phyloP scores from a whole-genome alignment of 37 sponge, comb jelly and placozoan genomes.

The Mnemiopsis leidyi region DNA sequence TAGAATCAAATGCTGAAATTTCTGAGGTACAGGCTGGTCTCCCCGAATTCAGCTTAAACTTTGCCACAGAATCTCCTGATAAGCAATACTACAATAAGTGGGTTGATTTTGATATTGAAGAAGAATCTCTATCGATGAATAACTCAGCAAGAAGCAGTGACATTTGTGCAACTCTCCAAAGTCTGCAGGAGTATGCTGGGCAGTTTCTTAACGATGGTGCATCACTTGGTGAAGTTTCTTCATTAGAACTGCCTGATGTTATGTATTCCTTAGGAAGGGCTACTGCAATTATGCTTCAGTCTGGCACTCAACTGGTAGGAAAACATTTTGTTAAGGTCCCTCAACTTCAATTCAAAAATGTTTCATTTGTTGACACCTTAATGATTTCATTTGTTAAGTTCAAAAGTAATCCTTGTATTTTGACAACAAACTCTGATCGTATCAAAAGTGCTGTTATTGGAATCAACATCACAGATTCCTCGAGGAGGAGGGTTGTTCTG shows the following conservation, averaged over 20 bases:
- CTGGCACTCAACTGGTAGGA: neutral
- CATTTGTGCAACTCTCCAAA: neutral
- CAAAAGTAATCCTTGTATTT: neutral
- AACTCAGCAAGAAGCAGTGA: neutral
- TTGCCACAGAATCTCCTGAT: conserved; percentile 6
- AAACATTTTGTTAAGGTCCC: neutral
- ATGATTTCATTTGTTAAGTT: neutral
- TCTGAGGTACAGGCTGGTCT: neutral
- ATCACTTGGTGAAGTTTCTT: conserved; percentile 12
- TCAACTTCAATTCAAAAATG: neutral
- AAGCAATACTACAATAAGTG: neutral
- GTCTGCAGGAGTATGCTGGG: neutral
- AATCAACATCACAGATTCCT: neutral
- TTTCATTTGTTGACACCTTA: neutral
- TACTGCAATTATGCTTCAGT: neutral
- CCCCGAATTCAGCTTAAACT: neutral
- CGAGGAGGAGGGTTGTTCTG: neutral
- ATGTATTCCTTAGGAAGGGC: neutral
- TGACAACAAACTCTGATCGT: neutral
- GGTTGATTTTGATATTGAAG: conserved; percentile 22
- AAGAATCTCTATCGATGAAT: neutral
- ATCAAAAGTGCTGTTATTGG: neutral
- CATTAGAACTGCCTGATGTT: neutral
- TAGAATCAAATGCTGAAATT: neutral
- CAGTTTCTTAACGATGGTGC: neutral